Evolutionary conservation across 2,888 invertebrate species (phyloP), one percentile per base, ranked within the genome.

Genomic region (Dendrolimus houi): DNA sequence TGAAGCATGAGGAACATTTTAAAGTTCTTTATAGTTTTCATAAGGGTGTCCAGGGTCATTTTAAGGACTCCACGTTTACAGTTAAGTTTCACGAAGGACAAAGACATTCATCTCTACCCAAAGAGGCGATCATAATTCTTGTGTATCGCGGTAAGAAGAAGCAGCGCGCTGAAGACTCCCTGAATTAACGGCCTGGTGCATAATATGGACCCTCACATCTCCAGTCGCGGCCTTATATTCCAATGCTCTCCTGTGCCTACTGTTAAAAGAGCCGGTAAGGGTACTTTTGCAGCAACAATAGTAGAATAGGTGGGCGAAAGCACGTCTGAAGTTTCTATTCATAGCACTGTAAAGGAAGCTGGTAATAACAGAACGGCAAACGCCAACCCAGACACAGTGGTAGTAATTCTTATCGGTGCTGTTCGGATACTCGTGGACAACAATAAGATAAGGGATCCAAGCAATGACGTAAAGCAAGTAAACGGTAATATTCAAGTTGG

Each of bases 221-320:
- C 92, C 91, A 0, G 92, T 85, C 12, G 92, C 87, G 58, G 81
- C 58, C 9, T 78, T 83, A 55, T 68, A 69, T 52, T 91, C 89
- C 60, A 17, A 1, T 0, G 8, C 59, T 57, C 89, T 80, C 52
- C 94, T 80, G 57, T 93, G 92, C 53, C 95, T 90, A 59, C 93
- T 82, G 8, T 93, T 92, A 66, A 94, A 94, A 1, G 94, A 92
- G 40, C 94, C 93, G 7, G 94, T 93, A 0, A 83, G 41, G 2
- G 69, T 66, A 9, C 93, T 95, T 78, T 96, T 96, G 83, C 95
- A 96, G 75, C 94, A 96, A 72, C 95, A 96, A 71, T 96, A 96
- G 71, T 95, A 94, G 73, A 95, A 96, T 9, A 96, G 83, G 71
- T 94, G 93, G 12, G 93, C 87, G 75, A 95, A 96, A 8, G 95